phyloP scores from a whole-genome alignment of 2,888 invertebrate species.

The Tenthredo mesomela region DNA sequence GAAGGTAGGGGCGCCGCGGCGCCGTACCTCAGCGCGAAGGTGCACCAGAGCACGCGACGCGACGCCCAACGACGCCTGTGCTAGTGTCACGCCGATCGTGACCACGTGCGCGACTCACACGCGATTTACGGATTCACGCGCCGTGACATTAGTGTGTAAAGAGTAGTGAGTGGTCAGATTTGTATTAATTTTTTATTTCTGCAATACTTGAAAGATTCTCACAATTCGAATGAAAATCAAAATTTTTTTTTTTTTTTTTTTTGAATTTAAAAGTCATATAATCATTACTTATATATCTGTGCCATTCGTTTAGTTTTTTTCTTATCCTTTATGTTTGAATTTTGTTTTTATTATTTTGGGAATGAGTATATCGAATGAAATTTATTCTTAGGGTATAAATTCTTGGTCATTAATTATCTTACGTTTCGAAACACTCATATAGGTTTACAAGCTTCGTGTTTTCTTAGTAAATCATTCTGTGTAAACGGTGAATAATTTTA shows the following conservation, averaged over 20 bases:
- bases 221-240: not conserved
- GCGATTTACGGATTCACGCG: slow-evolving; percentile 48
- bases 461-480: not conserved
- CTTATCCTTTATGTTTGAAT: not conserved
- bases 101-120: slow-evolving; percentile 51
- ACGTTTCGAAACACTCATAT: not conserved
- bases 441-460: not conserved
- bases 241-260: too few relatives aligned
- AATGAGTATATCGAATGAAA: not conserved
- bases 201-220: not conserved
- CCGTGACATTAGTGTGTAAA: slow-evolving; percentile 32
- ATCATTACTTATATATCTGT: not conserved
- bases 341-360: not conserved
- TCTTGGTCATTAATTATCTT: not conserved
- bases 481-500: slow-evolving; percentile 20
- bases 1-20: slow-evolving; percentile 48
- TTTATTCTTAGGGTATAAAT: not conserved
- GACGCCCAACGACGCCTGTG: slow-evolving; percentile 45
- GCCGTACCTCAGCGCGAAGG: slow-evolving; percentile 49
- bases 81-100: slow-evolving; percentile 53
- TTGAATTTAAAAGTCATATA: too few relatives aligned
- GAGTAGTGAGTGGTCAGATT: not conserved
- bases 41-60: slow-evolving; percentile 51
- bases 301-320: not conserved
- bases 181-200: not conserved